Evolutionary conservation across 2,888 invertebrate species (phyloP).

Genomic region (Deladenus siricidicola): DNA sequence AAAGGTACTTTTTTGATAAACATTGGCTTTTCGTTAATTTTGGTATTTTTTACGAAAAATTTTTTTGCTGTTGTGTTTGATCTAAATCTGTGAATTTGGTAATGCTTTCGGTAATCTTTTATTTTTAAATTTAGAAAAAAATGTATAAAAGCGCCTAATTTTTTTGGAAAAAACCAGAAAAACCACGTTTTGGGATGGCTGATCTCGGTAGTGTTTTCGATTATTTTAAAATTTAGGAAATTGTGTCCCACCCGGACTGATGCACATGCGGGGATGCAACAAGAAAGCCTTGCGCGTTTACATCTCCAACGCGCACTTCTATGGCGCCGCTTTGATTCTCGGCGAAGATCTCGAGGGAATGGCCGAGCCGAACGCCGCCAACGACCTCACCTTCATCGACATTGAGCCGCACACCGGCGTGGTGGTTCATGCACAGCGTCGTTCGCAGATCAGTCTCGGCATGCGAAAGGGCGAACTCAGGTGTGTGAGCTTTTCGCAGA

Average conservation of each 20-base stretch:
- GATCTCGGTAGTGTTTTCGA: no score
- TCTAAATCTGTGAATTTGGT: no score
- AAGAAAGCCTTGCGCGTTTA: slow-evolving; percentile 46
- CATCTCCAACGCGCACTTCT: slow-evolving; percentile 45
- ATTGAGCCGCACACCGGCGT: slow-evolving; percentile 47
- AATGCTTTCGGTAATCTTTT: no score
- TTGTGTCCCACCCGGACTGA: slow-evolving; percentile 45
- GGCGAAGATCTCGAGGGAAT: slow-evolving; percentile 39
- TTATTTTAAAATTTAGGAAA: no score
- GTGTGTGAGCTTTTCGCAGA: slow-evolving; percentile 27
- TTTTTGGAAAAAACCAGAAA: no score
- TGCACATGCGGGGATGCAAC: slow-evolving; percentile 44
- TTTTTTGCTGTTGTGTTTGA: no score
- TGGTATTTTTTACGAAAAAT: no score
- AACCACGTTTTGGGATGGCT: no score
- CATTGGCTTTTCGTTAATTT: no score
- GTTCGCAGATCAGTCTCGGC: slow-evolving; percentile 49
- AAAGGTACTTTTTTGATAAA: no score
- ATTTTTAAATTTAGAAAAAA: no score
- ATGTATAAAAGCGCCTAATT: no score
- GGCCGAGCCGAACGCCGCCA: slow-evolving; percentile 24
- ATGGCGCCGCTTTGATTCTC: slow-evolving; percentile 36
- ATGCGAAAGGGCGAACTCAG: slow-evolving; percentile 39
- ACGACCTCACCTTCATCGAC: slow-evolving; percentile 42
- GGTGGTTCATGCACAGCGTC: slow-evolving; percentile 35